Percentiles rank a stretch among this genome's conserved stretches.
Conservation (phyloP, 2,797 vertebrate genomes). For the Anomalospiza imberbis region DNA sequence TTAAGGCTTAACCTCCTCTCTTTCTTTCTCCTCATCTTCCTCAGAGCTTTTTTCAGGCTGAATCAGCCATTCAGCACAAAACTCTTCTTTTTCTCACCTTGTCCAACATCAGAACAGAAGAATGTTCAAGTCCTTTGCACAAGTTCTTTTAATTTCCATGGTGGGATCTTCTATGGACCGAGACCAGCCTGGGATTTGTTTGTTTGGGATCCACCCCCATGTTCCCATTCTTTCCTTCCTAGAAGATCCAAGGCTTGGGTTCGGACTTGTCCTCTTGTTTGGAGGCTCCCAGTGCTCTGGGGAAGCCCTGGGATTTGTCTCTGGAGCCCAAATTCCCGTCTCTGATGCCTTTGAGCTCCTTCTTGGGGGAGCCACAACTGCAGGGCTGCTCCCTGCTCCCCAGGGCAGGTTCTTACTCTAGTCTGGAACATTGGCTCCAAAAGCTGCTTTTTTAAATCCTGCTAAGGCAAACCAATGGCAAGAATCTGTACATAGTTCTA, state of each 20-base stretch:
- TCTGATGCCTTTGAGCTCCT: conserved; percentile 49
- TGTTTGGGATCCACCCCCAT: background rate
- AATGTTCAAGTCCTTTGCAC: background rate
- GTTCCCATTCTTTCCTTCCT: background rate
- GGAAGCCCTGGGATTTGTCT: background rate
- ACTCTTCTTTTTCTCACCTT: background rate
- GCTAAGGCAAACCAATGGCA: conserved; percentile 1
- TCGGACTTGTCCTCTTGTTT: background rate
- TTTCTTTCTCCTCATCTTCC: background rate
- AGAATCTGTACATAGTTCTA: conserved; percentile 64
- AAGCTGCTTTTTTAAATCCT: conserved; percentile 53
- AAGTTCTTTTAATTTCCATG: background rate
- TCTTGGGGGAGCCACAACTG: background rate
- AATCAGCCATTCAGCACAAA: background rate
- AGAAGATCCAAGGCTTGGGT: background rate
- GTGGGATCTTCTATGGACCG: background rate
- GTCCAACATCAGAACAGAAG: background rate
- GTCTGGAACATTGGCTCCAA: conserved; percentile 51
- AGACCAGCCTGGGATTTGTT: background rate
- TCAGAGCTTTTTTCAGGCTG: background rate
- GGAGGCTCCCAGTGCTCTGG: conserved; percentile 18
- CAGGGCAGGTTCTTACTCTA: conserved; percentile 10
- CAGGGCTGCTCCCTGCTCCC: conserved; percentile 24
- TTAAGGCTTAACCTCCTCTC: background rate
- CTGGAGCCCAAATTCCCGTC: background rate